A percentile compares a stretch with the other conserved stretches of the same genome.
These are phyloP conservation scores for Aleiodes alternator DNA, from an alignment of 2,888 invertebrate species.

Conservation along the genomic window DNA sequence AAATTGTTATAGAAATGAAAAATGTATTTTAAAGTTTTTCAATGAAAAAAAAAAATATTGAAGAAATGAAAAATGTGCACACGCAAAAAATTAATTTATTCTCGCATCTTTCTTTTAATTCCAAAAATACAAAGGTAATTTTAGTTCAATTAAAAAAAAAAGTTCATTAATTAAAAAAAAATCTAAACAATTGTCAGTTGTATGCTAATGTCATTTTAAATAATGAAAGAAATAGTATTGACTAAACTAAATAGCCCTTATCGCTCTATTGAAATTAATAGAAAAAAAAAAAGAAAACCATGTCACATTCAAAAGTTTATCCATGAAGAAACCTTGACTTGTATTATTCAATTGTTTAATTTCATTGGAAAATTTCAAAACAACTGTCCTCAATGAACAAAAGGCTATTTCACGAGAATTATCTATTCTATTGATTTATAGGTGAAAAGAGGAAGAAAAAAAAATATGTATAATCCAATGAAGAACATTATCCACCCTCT, in stretches of 20 bases:
- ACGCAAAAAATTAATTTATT: no score
- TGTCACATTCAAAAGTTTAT: conserved; percentile 20
- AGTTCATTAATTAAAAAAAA: conserved; percentile 15
- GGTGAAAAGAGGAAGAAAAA: conserved; percentile 54
- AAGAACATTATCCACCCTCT: conserved; percentile 53
- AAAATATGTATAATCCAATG: conserved; percentile 36
- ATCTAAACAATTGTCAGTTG: not conserved
- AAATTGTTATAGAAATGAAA: no score
- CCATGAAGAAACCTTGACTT: conserved; percentile 20
- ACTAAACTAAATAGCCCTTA: conserved; percentile 3
- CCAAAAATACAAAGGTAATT: no score
- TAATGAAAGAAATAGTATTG: not conserved
- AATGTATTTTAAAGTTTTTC: no score
- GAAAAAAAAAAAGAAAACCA: not conserved
- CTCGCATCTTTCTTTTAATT: no score
- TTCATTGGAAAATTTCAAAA: conserved; percentile 9
- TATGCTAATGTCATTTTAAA: no score
- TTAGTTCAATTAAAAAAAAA: not conserved
- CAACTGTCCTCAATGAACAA: conserved; percentile 23
- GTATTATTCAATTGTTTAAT: conserved; percentile 11
- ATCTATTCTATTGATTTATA: conserved; percentile 65
- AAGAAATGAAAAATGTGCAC: no score
- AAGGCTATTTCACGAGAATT: conserved; percentile 26
- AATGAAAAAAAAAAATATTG: no score
- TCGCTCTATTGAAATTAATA: conserved; percentile 23